Base-by-base conservation (phyloP, 2,113 vertebrate species). In the Syrrhaptes paradoxus region DNA sequence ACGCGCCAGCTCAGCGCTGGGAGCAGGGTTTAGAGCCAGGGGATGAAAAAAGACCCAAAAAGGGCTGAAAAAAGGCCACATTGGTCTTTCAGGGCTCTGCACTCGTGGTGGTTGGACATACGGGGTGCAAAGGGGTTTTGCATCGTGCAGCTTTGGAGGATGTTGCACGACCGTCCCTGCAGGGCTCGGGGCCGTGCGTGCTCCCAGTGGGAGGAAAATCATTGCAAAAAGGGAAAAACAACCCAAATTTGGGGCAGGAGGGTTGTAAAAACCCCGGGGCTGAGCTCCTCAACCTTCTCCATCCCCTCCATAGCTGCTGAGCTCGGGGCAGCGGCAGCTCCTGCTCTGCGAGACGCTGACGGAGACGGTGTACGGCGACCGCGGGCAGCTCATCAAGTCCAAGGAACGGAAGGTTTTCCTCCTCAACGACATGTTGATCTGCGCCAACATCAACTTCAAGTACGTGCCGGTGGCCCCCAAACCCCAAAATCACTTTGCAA, bases 371-470 rank as follows among this genome's bases (percentile, higher is more conserved):
- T 99, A 98, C 0, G 98, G 99, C 0, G 99, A 99, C 62, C 98
- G 98, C 1, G 99, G 99, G 46, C 99, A 99, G 97, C 98, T 99
- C 82, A 98, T 99, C 96, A 99, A 99, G 95, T 99, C 99, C 28
- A 99, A 99, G 97, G 99, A 99, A 91, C 97, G 99, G 73, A 98
- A 99, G 87, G 98, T 99, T 95, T 99, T 99, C 97, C 98, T 99
- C 89, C 98, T 99, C 94, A 99, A 98, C 1, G 99, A 99, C 96
- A 98, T 98, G 68, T 97, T 99, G 91, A 97, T 99, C 90, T 99
- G 99, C 1, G 99, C 99, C 98, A 99, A 99, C 98, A 98, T 99
- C 98, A 99, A 99, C 97, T 98, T 99, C 98, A 99, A 99, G 99
- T 99, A 95, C 96, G 99, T 94, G 24, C 48, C 10, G 2, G 7